Conservation (phyloP, 2,113 vertebrate genomes). For the Chaetorhynchus papuensis region DNA sequence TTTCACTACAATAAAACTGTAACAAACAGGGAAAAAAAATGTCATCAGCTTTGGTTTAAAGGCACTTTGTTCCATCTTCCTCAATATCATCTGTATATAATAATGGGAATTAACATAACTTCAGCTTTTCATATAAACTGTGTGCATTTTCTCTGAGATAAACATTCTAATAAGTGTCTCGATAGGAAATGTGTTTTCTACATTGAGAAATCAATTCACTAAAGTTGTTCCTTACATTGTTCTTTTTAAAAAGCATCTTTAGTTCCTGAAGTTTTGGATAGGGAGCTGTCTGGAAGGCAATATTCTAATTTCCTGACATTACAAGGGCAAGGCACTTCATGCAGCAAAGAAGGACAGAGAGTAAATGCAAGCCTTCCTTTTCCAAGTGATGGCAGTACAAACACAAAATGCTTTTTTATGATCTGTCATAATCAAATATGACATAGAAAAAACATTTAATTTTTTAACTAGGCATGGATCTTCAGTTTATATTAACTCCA, state of each 20-base stretch:
- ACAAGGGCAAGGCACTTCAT: neutral
- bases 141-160: conserved; percentile 16
- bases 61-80: conserved; percentile 58
- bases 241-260: neutral
- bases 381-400: neutral
- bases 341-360: neutral
- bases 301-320: neutral
- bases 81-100: conserved; percentile 60
- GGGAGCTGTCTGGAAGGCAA: neutral
- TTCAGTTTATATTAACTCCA: neutral
- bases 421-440: neutral
- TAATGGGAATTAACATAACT: conserved; percentile 71
- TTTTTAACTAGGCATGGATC: neutral
- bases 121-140: conserved; percentile 53
- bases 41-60: conserved; percentile 65
- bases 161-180: neutral
- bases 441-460: neutral
- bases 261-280: neutral
- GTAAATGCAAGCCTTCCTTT: neutral
- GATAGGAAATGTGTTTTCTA: neutral
- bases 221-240: neutral
- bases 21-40: conserved; percentile 59
- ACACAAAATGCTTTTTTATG: neutral
- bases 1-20: conserved; percentile 79
- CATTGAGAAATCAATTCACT: conserved; percentile 2